Percentiles rank a stretch among this genome's conserved stretches.
Conservation (phyloP, 37 sponge, comb jelly and placozoan genomes). For the Beroe ovata region DNA sequence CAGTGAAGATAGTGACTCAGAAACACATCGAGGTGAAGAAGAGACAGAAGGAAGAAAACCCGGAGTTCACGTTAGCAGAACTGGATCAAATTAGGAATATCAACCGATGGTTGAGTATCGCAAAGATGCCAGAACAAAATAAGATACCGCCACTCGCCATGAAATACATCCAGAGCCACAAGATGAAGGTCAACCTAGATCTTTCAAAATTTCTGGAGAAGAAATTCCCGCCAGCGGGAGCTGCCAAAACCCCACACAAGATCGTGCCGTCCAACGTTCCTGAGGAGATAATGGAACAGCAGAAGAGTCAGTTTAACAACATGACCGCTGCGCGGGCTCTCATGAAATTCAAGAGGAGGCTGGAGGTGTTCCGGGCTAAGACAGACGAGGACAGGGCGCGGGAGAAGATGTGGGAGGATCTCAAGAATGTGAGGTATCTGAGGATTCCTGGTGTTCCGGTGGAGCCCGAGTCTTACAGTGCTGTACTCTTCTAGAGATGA, state of each 20-base stretch:
- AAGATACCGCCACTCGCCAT: conserved; percentile 23
- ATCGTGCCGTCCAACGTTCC: not conserved
- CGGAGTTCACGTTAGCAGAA: not conserved
- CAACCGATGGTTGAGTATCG: conserved; percentile 49
- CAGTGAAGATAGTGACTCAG: not conserved
- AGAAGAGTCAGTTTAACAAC: conserved; percentile 42
- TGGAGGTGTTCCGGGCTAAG: conserved; percentile 48
- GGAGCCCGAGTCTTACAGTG: not conserved
- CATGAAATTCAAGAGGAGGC: conserved; percentile 49
- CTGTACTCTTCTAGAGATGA: not conserved
- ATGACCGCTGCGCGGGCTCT: conserved; percentile 52
- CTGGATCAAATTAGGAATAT: conserved; percentile 6
- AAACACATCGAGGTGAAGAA: not conserved
- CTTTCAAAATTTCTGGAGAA: not conserved
- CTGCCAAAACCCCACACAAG: not conserved
- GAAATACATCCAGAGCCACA: not conserved
- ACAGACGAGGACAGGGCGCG: conserved; percentile 23
- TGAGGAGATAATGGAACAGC: conserved; percentile 21
- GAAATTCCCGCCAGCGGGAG: not conserved
- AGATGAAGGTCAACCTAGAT: conserved; percentile 10
- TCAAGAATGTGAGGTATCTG: conserved; percentile 61
- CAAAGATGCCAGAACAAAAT: not conserved
- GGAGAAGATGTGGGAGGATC: conserved; percentile 63
- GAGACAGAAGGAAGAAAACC: not conserved
- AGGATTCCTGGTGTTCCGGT: conserved; percentile 18